Evolutionary conservation across 2,888 invertebrate genomes (phyloP).

Genomic region (Ophion ellenae): DNA sequence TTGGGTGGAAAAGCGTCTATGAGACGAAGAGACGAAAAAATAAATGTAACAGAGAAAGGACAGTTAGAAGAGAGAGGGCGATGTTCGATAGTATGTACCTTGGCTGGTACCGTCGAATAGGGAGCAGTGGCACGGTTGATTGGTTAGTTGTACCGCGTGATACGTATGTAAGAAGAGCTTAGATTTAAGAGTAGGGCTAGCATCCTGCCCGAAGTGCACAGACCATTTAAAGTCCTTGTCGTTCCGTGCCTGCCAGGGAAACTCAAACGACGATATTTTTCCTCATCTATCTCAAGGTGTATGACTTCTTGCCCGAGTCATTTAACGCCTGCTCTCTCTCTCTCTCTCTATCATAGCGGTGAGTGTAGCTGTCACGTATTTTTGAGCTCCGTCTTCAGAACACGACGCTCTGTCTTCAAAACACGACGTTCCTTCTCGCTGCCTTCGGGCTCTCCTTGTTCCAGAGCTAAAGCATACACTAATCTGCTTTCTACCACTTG

Average conservation of each 20-base stretch:
- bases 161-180: slow-evolving; percentile 49
- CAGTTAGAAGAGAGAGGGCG: not conserved
- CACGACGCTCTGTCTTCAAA: not conserved
- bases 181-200: slow-evolving; percentile 35
- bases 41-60: slow-evolving; percentile 1
- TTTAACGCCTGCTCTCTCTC: slow-evolving; percentile 25
- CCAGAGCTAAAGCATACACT: not conserved
- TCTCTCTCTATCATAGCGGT: slow-evolving; percentile 8
- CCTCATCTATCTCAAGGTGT: slow-evolving; percentile 22
- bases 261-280: slow-evolving; percentile 20
- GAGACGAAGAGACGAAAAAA: not conserved
- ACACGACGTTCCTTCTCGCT: not conserved
- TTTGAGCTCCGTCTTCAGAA: not conserved
- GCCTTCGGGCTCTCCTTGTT: slow-evolving; percentile 1
- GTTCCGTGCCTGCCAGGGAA: slow-evolving; percentile 6
- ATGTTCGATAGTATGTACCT: not conserved
- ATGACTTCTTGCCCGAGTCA: slow-evolving; percentile 19
- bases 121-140: slow-evolving; percentile 35
- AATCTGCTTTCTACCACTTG: too few relatives aligned
- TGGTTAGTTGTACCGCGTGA: slow-evolving; percentile 44
- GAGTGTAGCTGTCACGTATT: not conserved
- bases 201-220: slow-evolving; percentile 3
- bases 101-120: slow-evolving; percentile 17
- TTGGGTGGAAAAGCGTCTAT: slow-evolving; percentile 12
- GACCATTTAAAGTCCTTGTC: not conserved